These are phyloP conservation scores for Periplaneta americana DNA, from an alignment of 1,140 invertebrate genomes.

Conservation along the genomic window DNA sequence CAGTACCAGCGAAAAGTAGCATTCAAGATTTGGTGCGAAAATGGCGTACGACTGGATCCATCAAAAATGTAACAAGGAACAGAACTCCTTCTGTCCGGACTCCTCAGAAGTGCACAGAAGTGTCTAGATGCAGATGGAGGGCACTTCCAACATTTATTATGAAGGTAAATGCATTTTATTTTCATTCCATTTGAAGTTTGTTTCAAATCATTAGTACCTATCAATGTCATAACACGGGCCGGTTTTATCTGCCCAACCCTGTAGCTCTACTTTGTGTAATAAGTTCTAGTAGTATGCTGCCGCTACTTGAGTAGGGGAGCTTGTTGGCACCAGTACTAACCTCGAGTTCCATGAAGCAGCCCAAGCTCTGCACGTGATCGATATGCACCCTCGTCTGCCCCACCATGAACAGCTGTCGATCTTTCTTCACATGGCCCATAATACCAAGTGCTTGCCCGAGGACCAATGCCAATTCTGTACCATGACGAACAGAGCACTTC, in stretches of 20 bases:
- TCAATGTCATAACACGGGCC: background rate
- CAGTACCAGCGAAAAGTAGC: no score
- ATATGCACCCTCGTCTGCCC: slow-evolving; percentile 85
- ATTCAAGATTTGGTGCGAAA: no score
- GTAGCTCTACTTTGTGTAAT: no score
- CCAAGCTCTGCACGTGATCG: slow-evolving; percentile 74
- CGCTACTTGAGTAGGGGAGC: no score
- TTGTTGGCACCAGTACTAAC: slow-evolving; percentile 40
- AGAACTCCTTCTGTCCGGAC: no score
- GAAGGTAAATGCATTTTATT: background rate
- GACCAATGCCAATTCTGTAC: slow-evolving; percentile 39
- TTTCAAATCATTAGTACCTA: background rate
- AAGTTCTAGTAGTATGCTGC: no score
- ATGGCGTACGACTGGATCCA: no score
- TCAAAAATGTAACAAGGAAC: no score
- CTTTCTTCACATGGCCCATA: slow-evolving; percentile 64
- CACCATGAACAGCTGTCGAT: slow-evolving; percentile 65
- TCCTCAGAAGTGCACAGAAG: no score
- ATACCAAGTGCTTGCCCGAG: slow-evolving; percentile 53
- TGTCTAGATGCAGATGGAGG: no score
- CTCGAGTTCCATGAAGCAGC: slow-evolving; percentile 87
- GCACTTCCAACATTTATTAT: background rate
- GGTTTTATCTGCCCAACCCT: no score
- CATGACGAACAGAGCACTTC: slow-evolving; percentile 44
- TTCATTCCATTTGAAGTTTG: background rate